phyloP scores from a whole-genome alignment of 2,797 vertebrate species.

The Danio jaintianensis region DNA sequence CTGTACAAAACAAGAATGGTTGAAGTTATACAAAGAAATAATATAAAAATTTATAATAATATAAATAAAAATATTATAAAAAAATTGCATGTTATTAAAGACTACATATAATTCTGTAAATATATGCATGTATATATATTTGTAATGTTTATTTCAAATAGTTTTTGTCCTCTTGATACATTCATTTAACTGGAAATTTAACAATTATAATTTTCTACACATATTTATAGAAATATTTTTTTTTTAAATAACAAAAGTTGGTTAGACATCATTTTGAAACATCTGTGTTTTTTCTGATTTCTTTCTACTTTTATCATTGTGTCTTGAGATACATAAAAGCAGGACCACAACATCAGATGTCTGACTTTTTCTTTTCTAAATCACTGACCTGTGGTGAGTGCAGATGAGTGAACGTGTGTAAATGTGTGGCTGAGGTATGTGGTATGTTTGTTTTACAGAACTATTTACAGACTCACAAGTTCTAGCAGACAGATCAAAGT shows the following conservation, averaged over 20 bases:
- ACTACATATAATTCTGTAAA: constrained; percentile 1
- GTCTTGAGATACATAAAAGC: not conserved
- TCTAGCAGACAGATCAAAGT: constrained; percentile 11
- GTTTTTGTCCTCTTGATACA: not conserved
- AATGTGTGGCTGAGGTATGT: not conserved
- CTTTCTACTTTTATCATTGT: constrained; percentile 2
- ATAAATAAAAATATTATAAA: no score
- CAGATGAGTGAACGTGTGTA: not conserved
- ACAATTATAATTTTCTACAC: constrained; percentile 37
- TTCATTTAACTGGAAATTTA: not conserved
- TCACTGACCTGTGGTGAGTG: not conserved
- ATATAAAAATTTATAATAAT: not conserved
- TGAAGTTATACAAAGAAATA: not conserved
- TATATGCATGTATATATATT: no score
- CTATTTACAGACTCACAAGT: not conserved
- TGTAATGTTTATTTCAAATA: no score
- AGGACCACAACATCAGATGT: not conserved
- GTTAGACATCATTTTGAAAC: constrained; percentile 11
- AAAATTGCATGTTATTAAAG: constrained; percentile 8
- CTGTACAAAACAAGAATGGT: not conserved
- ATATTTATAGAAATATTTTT: constrained; percentile 38
- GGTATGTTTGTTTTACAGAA: not conserved
- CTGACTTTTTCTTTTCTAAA: not conserved
- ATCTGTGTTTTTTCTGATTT: not conserved
- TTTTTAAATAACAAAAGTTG: not conserved